A percentile compares a stretch with the other conserved stretches of the same genome.
Conservation (phyloP, 2,113 vertebrate genomes). For the Serilophus lunatus region DNA sequence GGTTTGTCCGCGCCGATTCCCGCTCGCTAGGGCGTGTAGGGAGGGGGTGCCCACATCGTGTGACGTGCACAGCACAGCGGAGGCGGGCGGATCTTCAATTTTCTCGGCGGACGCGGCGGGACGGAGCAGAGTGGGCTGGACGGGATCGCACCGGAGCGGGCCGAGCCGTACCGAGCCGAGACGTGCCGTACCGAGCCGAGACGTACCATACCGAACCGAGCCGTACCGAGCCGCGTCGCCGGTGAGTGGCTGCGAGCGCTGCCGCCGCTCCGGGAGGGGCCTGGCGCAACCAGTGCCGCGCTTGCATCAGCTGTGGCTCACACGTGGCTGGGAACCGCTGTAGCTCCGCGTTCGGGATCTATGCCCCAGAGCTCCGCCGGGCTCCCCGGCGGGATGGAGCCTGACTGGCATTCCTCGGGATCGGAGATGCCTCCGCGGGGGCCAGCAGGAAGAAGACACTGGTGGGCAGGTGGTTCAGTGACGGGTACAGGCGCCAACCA, state of each 20-base stretch:
- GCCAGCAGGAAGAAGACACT: rapidly evolving
- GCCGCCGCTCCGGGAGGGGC: neutral
- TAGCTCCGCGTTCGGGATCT: neutral
- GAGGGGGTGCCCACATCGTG: too few relatives aligned
- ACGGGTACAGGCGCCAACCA: neutral
- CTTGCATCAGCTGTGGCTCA: neutral
- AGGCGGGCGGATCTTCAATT: neutral
- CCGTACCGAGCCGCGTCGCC: neutral
- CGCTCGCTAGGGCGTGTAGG: too few relatives aligned
- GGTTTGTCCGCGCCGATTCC: neutral
- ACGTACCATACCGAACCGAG: neutral
- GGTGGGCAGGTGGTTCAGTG: neutral
- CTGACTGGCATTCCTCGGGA: neutral
- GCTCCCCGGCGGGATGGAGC: neutral
- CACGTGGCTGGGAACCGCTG: neutral
- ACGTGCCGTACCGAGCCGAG: neutral
- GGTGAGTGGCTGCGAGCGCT: neutral
- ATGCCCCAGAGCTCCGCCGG: neutral
- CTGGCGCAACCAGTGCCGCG: neutral
- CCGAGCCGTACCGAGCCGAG: neutral
- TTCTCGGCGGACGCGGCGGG: too few relatives aligned
- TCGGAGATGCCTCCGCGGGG: neutral
- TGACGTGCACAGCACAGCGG: too few relatives aligned
- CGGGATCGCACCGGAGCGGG: neutral
- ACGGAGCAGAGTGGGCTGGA: too few relatives aligned